Percentiles rank a stretch among this genome's conserved stretches.
Evolutionary conservation across 2,797 vertebrate species (phyloP).

Genomic region (Heliangelus exortis): DNA sequence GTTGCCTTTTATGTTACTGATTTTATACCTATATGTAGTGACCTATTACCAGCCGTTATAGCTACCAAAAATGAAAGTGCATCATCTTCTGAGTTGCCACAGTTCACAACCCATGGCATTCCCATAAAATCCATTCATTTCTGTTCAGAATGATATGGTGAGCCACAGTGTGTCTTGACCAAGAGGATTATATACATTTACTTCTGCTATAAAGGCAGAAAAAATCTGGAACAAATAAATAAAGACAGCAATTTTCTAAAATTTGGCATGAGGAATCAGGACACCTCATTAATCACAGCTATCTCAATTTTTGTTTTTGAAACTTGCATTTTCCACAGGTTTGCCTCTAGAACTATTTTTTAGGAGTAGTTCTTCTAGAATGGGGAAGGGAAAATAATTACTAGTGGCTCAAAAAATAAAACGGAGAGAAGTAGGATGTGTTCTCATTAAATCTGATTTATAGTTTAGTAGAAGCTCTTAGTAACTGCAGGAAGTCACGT

Average conservation of each 20-base stretch:
- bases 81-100: background rate
- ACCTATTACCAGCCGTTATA: background rate
- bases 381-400: background rate
- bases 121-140: background rate
- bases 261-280: background rate
- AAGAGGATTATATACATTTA: background rate
- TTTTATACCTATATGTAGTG: background rate
- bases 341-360: background rate
- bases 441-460: background rate
- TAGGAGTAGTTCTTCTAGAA: background rate
- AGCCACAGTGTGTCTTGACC: background rate
- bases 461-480: background rate
- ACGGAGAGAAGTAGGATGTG: background rate
- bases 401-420: background rate
- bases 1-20: background rate
- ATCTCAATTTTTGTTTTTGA: background rate
- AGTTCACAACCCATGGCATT: background rate
- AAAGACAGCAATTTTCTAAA: background rate
- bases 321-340: background rate
- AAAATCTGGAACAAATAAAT: background rate
- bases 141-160: background rate
- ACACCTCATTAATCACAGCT: background rate
- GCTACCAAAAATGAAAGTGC: background rate
- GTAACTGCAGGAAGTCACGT: background rate
- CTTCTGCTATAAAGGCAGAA: background rate